A percentile compares a stretch with the other conserved stretches of the same genome.
phyloP scores from a whole-genome alignment of 1,140 invertebrate genomes.

The Drosophila nikananu region DNA sequence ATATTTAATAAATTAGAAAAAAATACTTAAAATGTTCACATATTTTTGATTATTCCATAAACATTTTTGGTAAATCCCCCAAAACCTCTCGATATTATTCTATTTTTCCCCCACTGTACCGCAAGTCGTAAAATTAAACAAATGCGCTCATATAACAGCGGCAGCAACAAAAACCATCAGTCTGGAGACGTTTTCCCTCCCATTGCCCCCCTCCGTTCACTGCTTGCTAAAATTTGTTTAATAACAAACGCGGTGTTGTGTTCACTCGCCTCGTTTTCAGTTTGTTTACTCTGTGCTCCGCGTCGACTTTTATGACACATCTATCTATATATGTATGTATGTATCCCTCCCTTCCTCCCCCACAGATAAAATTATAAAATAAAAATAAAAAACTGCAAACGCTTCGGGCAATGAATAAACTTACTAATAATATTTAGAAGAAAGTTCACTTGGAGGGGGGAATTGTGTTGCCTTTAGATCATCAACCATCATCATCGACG shows the following conservation, averaged over 20 bases:
- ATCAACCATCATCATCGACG: conserved; percentile 1
- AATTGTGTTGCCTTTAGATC: conserved; percentile 36
- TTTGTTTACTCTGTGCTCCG: conserved; percentile 29
- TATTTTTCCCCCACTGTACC: neutral
- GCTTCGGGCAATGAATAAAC: neutral
- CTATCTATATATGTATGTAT: conserved; percentile 7
- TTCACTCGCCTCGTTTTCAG: conserved; percentile 15
- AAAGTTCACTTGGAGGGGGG: conserved; percentile 19
- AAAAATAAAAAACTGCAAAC: neutral
- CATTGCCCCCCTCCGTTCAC: neutral
- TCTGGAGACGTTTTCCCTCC: conserved; percentile 14
- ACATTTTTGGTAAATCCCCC: no score
- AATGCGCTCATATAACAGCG: conserved; percentile 25
- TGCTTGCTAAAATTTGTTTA: conserved; percentile 38
- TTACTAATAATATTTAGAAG: conserved; percentile 18
- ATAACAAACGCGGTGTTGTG: conserved; percentile 41
- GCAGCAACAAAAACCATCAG: conserved; percentile 12
- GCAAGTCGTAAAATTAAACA: conserved; percentile 41
- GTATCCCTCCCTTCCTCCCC: neutral
- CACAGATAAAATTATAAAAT: conserved; percentile 7
- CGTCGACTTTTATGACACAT: conserved; percentile 43
- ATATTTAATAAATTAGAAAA: neutral
- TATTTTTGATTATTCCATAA: no score
- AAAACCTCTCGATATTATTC: neutral
- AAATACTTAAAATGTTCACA: neutral